phyloP scores from a whole-genome alignment of 1,140 invertebrate genomes.

The Cardiocondyla obscurior region DNA sequence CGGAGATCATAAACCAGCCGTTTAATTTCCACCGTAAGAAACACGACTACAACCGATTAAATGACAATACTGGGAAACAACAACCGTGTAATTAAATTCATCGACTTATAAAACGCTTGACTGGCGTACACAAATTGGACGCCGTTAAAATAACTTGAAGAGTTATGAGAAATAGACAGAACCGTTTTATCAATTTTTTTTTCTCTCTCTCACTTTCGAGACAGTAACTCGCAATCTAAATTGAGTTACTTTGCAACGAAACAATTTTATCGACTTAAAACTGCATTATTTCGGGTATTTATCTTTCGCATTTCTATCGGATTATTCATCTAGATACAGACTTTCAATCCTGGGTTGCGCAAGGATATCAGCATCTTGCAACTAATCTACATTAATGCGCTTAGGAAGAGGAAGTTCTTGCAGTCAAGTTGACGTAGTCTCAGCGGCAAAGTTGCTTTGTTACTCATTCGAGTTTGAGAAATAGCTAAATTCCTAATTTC shows the following conservation, averaged over 20 bases:
- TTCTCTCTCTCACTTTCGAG: neutral
- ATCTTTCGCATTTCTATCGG: neutral
- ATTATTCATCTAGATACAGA: neutral
- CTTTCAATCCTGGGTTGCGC: slow-evolving; percentile 22
- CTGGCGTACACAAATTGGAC: neutral
- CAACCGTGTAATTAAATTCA: slow-evolving; percentile 46
- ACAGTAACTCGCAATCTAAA: neutral
- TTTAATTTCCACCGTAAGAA: slow-evolving; percentile 61
- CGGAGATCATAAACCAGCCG: slow-evolving; percentile 56
- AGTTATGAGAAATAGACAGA: neutral
- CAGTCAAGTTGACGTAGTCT: slow-evolving; percentile 51
- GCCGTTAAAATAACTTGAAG: neutral
- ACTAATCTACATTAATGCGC: slow-evolving; percentile 66
- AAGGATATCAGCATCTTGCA: slow-evolving; percentile 53
- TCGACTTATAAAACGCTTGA: neutral
- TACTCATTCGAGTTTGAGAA: slow-evolving; percentile 16
- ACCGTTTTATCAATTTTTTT: neutral
- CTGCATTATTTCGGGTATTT: neutral
- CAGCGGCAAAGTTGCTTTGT: slow-evolving; percentile 48
- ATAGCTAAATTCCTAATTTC: slow-evolving; percentile 34
- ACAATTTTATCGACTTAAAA: neutral
- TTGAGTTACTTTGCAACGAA: neutral
- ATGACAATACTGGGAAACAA: slow-evolving; percentile 54
- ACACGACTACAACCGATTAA: slow-evolving; percentile 20
- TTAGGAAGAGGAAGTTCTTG: slow-evolving; percentile 51